Base-by-base conservation (phyloP, 2,888 invertebrate species). In the Galerucella calmariensis region DNA sequence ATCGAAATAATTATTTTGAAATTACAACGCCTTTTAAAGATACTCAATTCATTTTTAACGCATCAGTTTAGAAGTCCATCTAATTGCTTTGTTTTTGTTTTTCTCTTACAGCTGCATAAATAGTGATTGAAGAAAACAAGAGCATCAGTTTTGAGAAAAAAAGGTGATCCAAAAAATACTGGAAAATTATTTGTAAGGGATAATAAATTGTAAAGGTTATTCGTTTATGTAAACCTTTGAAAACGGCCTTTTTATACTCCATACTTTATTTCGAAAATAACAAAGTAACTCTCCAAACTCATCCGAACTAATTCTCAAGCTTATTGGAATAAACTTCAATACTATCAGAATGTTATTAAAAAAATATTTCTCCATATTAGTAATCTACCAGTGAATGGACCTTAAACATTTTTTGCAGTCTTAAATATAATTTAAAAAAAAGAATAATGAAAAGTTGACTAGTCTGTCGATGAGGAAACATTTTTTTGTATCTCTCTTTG, bases 81-180 rank as follows among this genome's bases (percentile, higher is more conserved):
- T 79, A 79, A 79, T 77, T 72, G 67, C 78, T 80, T 80, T 84
- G 82, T 86, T 85, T 82, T 86, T 83, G 83, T 85, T 85, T 85
- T 84, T 86, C 79, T 86, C 84, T 86, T 86, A 79, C 86, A 86
- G 86, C 84, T 76, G 80, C 70, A 77, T 73, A 75, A 75, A 77
- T 75, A 74, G 71, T 70, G 73, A 69, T 73, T 76, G 79, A 75
- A 70, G 77, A 77, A 53, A 59, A 72, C 44, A 71, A 65, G 44
- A 46, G 65, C 16, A 44, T 44, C 62, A 63, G 35, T 69, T 77
- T 67, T 65, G 27, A 58, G 69, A 44, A 66, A 72, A 62, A 48
- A 35, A 35, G 20, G n/a, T 69, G n/a, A 69, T 48, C 46, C 44
- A 44, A 11, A 11, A 46, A 24, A 56, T 35, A 48, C 14, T 27